phyloP scores from a whole-genome alignment of 2,888 invertebrate genomes.

The Drosophila hamatofila region DNA sequence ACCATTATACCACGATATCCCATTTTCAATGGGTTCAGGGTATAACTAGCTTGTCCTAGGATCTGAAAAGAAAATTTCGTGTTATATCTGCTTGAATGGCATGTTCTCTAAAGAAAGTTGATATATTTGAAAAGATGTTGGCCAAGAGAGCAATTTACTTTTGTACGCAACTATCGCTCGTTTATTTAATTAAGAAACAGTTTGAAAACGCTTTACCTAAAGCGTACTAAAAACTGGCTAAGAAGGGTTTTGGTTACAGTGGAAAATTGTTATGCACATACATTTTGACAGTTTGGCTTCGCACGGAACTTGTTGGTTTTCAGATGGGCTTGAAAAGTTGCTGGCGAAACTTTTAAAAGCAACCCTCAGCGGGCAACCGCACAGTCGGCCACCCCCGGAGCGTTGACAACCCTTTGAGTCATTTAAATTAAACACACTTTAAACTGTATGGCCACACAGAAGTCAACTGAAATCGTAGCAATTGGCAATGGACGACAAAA shows the following conservation, averaged over 20 bases:
- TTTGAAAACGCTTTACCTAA: conserved; percentile 15
- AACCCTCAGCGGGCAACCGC: conserved; percentile 33
- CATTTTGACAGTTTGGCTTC: conserved; percentile 45
- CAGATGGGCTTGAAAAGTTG: conserved; percentile 45
- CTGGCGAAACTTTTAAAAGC: conserved; percentile 30
- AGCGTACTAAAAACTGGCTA: conserved; percentile 33
- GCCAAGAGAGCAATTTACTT: not conserved
- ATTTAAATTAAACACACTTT: conserved; percentile 79
- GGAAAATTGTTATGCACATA: conserved; percentile 27
- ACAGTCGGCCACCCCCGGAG: not conserved
- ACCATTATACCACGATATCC: no score
- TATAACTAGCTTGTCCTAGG: not conserved
- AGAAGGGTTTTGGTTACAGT: conserved; percentile 21
- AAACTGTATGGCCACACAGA: conserved; percentile 51
- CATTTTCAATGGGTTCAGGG: no score
- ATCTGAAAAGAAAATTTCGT: not conserved
- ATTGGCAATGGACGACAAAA: conserved; percentile 58
- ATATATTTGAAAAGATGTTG: not conserved
- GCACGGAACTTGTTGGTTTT: conserved; percentile 35
- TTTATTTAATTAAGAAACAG: conserved; percentile 32
- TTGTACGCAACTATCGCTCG: not conserved
- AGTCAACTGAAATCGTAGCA: conserved; percentile 64
- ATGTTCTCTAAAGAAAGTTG: not conserved
- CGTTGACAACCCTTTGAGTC: conserved; percentile 56
- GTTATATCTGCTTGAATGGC: not conserved